These are phyloP conservation scores for Labia minor DNA, from an alignment of 2,888 invertebrate species.

Conservation along the genomic window DNA sequence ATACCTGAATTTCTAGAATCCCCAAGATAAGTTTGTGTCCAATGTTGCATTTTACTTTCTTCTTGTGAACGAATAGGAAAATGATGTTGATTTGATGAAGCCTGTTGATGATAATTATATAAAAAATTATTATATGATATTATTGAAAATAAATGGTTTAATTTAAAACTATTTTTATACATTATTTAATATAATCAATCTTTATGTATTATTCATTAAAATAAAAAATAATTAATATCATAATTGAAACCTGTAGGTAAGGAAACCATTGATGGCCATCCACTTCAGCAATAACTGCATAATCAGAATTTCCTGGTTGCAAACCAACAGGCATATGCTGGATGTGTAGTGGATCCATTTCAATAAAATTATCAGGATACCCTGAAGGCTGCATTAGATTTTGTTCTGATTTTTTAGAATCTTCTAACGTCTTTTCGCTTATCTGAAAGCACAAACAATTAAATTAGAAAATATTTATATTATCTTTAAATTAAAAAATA, in stretches of 20 bases:
- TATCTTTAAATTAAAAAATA: too few species aligned
- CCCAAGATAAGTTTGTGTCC: not conserved
- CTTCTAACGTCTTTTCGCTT: constrained; percentile 13
- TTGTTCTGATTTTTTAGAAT: constrained; percentile 19
- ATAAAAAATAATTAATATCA: too few species aligned
- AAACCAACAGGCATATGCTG: constrained; percentile 9
- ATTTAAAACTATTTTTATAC: not conserved
- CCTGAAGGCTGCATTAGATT: constrained; percentile 2
- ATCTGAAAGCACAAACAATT: constrained; percentile 17
- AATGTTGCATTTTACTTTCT: not conserved
- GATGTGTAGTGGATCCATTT: constrained; percentile 15
- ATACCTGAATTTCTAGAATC: not conserved
- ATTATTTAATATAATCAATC: too few species aligned
- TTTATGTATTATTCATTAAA: too few species aligned
- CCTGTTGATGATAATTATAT: too few species aligned
- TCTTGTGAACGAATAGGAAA: not conserved
- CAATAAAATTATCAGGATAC: constrained; percentile 17
- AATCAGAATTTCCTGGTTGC: constrained; percentile 13
- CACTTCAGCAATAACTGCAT: constrained; percentile 14
- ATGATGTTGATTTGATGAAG: not conserved
- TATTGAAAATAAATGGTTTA: not conserved
- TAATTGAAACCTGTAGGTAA: constrained; percentile 20
- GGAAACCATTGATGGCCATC: constrained; percentile 19
- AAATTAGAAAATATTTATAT: constrained; percentile 15
- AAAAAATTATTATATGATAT: not conserved